Evolutionary conservation across 2,888 invertebrate genomes (phyloP), one percentile per base, ranked within the genome.

Genomic region (Leptopilina syphax): DNA sequence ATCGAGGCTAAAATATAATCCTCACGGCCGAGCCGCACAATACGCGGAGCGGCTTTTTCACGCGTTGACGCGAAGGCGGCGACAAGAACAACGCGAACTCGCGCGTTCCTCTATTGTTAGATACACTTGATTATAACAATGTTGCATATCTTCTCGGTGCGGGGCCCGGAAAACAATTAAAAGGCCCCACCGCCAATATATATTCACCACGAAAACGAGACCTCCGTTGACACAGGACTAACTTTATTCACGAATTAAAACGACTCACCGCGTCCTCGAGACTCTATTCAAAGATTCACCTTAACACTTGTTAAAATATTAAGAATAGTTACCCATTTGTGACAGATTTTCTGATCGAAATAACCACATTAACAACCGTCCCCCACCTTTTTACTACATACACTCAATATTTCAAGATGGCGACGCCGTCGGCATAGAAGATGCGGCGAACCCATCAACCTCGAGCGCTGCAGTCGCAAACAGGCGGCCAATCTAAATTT

Each of bases 371-470:
- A 88, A 90, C 88, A 87, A 88, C 86, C 87, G 88, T 88, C 90
- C 90, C 90, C 90, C 90, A 90, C 90, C 88, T 90, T 87, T 88
- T 88, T 87, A 88, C 89, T 89, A 89, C 88, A 89, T 44, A 89
- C 57, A 68, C 93, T 93, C 93, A 93, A 78, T 76, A 93, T 94
- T 94, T 93, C 94, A 94, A 94, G 93, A 94, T 94, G 94, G 94
- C 94, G 94, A 93, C 93, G 92, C 93, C 92, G 93, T 93, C 93
- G 93, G 68, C 27, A 27, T 93, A 93, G 93, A 93, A 93, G 93
- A 86, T 85, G 83, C 85, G 88, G 86, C 85, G 84, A 82, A 86
- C 86, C 73, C 65, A 78, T 79, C 82, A 88, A 86, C 77, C 80
- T 67, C 7, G 7, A 80, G 86, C 88, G 86, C 87, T 84, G 41